Evolutionary conservation across 2,113 vertebrate species (phyloP), one percentile per base, ranked within the genome.

Genomic region (Takifugu flavidus): DNA sequence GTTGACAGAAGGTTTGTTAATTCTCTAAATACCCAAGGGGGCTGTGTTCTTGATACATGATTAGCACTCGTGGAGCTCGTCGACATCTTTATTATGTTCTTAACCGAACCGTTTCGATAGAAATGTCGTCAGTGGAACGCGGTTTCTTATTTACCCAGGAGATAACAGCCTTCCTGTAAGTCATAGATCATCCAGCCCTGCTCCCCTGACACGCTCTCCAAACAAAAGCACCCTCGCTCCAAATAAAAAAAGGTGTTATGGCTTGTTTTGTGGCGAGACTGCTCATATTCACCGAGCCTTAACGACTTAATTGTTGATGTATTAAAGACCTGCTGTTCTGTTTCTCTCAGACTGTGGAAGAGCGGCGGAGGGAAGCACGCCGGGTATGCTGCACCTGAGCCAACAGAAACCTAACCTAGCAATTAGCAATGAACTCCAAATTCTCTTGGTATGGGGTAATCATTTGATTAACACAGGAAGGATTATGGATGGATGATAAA

Each of bases 381-480:
- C 13, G 80, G 59, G 72, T 78, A 86, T 86, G 84, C 68, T 62
- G 72, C 77, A 71, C 77, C 77, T 78, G 75, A 80, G 89, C 88
- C 88, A 89, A 90, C 78, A 82, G 77, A 85, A 87, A 85, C 80
- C 83, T 76, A 74, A 89, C 86, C 88, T 76, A 71, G 75, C 79
- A 90, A 89, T 89, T 89, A 89, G 73, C 56, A 29, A 75, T 63
- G 46, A 78, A 78, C 78, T 84, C 54, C 25, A 62, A 82, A 87
- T 90, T 90, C 84, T 85, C 58, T 49, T 72, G 81, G 77, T 77
- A 80, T 83, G 73, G 82, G 65, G 83, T 86, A 89, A 88, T 87
- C 73, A 78, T 86, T 85, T 87, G 82, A 89, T 89, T 88, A 83
- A 83, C 81, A 67, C 75, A 70, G 65, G 72, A 82, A 80, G 82